Base-by-base conservation (phyloP, 2,888 invertebrate genomes). In the Erebia aethiops region DNA sequence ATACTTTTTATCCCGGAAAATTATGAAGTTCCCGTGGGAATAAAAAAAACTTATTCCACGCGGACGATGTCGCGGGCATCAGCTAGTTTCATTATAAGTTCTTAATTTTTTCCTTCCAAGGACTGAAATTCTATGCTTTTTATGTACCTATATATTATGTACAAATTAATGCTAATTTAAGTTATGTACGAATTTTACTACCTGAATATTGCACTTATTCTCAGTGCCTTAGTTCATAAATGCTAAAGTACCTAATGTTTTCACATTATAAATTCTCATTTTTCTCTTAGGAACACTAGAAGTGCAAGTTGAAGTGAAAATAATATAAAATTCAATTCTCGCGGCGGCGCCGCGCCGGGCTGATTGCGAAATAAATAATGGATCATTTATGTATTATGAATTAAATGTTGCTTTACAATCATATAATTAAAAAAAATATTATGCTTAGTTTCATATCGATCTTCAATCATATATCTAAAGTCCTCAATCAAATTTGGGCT, bases 201-300 rank as follows among this genome's bases (percentile, higher is more conserved):
- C 18, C 1, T 11, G 60, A 14, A 21, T 21, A 21, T 46, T 13
- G 14, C 21, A 18, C 11, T 21, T 26, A 35, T 14, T 49, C 56
- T 57, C 21, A 14, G 57, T 62, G 61, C 41, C 41, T 69, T n/a
- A 54, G 35, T 60, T 56, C 61, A 66, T 66, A 67, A 63, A 63
- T 66, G 35, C 35, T 21, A 41, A 49, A 69, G 35, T 35, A 35
- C 35, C 49, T 65, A 69, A 64, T 54, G 46, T 35, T 41, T 63
- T 56, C 54, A 61, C 61, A 70, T 70, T 70, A 70, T 70, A 60
- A 66, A 70, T 61, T 70, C 70, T 61, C 64, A 70, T 65, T 65
- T 70, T 70, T 65, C 70, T 65, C 64, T 41, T 58, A 43, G 70
- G 65, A 69, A 57, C 58, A 70, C 65, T 65, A 60, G n/a, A 41